Conservation (phyloP, 2,888 invertebrate species). For the Lasioglossum lativentre region DNA sequence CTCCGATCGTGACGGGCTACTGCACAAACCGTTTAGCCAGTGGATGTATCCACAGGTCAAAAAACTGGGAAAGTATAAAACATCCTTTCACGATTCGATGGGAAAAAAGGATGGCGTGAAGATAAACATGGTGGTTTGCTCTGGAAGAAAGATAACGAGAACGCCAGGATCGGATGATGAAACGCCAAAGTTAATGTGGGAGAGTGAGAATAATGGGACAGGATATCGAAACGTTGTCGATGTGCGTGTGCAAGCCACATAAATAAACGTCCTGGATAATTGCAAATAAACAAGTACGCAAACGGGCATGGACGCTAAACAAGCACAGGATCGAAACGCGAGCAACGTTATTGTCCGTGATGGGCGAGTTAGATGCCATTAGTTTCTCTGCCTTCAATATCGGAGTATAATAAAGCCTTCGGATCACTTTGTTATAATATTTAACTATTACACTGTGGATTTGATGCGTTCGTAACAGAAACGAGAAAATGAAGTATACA, state of each 20-base stretch:
- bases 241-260: neutral
- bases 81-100: neutral
- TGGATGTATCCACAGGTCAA: neutral
- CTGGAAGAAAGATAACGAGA: neutral
- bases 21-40: neutral
- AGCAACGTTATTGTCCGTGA: neutral
- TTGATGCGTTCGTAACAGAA: neutral
- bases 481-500: neutral
- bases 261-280: conserved; percentile 20
- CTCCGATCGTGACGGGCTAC: neutral
- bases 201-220: conserved; percentile 8
- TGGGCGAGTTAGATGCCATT: neutral
- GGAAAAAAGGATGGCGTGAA: neutral
- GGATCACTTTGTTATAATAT: neutral
- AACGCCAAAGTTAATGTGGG: conserved; percentile 18
- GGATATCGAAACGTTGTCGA: neutral
- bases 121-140: neutral
- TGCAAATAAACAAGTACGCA: conserved; percentile 6
- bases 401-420: neutral
- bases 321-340: neutral
- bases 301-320: neutral
- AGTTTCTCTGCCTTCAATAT: neutral
- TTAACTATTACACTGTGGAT: neutral
- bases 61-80: neutral
- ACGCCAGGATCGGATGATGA: neutral